Evolutionary conservation across 2,797 vertebrate species (phyloP).

Genomic region (Xenopus petersii): DNA sequence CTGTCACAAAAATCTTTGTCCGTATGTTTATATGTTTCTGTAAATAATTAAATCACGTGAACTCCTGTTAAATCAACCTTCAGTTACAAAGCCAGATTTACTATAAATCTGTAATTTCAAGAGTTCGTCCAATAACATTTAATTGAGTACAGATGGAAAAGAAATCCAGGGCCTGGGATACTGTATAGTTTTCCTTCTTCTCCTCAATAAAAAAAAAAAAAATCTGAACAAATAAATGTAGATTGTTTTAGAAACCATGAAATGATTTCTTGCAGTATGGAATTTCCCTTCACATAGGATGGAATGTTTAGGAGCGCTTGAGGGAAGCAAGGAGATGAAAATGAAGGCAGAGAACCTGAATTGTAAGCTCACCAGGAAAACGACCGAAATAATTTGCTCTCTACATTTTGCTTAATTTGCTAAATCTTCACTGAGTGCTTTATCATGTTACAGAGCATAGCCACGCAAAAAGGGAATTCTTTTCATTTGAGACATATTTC

Average conservation of each 20-base stretch:
- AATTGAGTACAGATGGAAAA: conserved; percentile 34
- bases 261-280: conserved; percentile 34
- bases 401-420: no score
- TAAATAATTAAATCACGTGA: conserved; percentile 2
- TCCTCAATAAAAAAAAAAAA: conserved; percentile 18
- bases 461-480: no score
- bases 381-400: no score
- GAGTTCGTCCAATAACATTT: background rate
- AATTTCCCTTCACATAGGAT: conserved; percentile 26
- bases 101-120: conserved; percentile 2
- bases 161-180: conserved; percentile 13
- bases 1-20: background rate
- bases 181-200: conserved; percentile 4
- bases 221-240: conserved; percentile 30
- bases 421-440: no score
- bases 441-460: no score
- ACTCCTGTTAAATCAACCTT: background rate
- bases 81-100: background rate
- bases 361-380: conserved; percentile 10
- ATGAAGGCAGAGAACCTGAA: conserved; percentile 3
- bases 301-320: conserved; percentile 24
- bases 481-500: no score
- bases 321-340: conserved; percentile 11
- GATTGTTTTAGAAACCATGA: conserved; percentile 40
- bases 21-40: background rate